A percentile compares a stretch with the other conserved stretches of the same genome.
Evolutionary conservation across 2,113 vertebrate species (phyloP).

Genomic region (Capra hircus): DNA sequence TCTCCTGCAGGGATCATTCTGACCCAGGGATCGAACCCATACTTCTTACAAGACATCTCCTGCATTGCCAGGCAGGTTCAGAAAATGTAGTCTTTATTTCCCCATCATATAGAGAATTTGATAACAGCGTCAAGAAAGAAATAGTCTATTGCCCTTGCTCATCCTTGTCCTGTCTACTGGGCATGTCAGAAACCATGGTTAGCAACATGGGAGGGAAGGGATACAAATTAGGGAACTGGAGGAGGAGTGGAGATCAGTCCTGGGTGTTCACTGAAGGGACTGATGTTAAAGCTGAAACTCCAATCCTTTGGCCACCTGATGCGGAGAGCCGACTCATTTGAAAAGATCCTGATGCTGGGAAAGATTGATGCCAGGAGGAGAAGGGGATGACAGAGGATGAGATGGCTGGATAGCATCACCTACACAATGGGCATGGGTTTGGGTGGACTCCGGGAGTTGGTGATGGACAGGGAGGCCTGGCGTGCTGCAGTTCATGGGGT

Average conservation of each 20-base stretch:
- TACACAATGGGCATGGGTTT: too few species aligned
- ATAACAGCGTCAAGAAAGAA: neutral
- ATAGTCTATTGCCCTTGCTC: neutral
- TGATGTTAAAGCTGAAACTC: too few species aligned
- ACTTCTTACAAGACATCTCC: neutral
- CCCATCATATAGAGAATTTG: neutral
- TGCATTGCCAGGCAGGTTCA: neutral
- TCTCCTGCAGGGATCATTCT: neutral
- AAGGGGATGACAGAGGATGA: too few species aligned
- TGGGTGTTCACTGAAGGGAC: too few species aligned
- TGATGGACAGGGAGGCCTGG: too few species aligned
- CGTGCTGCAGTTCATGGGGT: too few species aligned
- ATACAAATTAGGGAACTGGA: neutral
- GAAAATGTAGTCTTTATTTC: neutral
- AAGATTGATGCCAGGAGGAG: too few species aligned
- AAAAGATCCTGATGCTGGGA: too few species aligned
- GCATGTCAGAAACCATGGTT: neutral
- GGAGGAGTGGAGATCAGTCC: neutral
- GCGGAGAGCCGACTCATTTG: too few species aligned
- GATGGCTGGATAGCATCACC: too few species aligned
- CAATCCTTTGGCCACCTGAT: too few species aligned
- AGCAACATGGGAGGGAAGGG: neutral
- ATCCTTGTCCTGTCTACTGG: neutral
- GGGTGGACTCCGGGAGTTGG: too few species aligned
- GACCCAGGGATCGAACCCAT: neutral